Evolutionary conservation across 2,113 vertebrate genomes (phyloP), one percentile per base, ranked within the genome.

Genomic region (Platichthys stellatus): DNA sequence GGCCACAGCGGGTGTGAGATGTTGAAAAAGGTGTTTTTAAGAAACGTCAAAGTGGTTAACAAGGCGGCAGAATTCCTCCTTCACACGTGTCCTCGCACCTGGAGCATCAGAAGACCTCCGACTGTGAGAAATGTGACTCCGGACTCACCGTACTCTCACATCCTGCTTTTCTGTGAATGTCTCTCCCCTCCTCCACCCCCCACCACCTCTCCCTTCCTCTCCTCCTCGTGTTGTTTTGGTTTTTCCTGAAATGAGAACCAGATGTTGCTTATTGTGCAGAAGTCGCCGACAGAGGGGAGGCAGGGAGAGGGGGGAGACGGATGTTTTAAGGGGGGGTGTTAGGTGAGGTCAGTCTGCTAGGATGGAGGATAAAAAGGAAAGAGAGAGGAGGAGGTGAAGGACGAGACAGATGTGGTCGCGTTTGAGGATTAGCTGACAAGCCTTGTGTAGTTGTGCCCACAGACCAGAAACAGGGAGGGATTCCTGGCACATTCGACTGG

Each of bases 251-350:
- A 95, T 91, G 92, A 92, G 91, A 93, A 93, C 84, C 93, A 95
- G 93, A 95, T 95, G 93, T 93, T 91, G 86, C 87, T 91, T 91
- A 93, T 92, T 93, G 91, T 94, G 91, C 92, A 90, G 72, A 85
- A 88, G 76, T 89, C 84, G 86, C 83, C 31, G 26, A 21, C 28
- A 76, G 65, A 60, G 40, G 18, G 56, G 38, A 43, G 40, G 40
- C 11, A n/a, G 31, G 58, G 74, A 51, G 31, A 20, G 31, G 56
- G 51, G 24, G 45, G 11, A 12, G 31, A 66, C 4, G 69, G 70
- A 64, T 47, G 83, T 53, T 7, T 81, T 13, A 26, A 57, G 51
- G 69, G 59, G 47, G 70, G 38, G 70, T 35, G 61, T 54, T 49
- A 62, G 78, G 66, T 74, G 80, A 83, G 80, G 75, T 72, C 63